phyloP scores from a whole-genome alignment of 2,888 invertebrate genomes.

The Helleia helle region DNA sequence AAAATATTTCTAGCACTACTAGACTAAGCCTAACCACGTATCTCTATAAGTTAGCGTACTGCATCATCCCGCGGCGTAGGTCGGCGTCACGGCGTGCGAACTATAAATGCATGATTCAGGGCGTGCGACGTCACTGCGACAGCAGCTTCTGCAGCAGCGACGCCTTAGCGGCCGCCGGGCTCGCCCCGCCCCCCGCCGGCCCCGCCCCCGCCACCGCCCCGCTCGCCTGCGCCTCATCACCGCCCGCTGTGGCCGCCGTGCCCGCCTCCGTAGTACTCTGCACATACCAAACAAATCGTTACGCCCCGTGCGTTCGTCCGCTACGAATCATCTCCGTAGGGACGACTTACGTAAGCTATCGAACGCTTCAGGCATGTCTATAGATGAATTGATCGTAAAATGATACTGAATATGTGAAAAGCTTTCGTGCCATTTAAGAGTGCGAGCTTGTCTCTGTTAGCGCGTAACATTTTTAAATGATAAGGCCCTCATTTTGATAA shows the following conservation, averaged over 20 bases:
- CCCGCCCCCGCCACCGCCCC: constrained; percentile 20
- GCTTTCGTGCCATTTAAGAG: constrained; percentile 1
- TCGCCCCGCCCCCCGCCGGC: constrained; percentile 24
- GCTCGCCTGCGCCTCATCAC: constrained; percentile 21
- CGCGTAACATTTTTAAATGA: not conserved
- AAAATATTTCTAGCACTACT: constrained; percentile 65
- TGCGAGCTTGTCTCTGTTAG: constrained; percentile 1
- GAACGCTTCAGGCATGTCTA: constrained; percentile 1
- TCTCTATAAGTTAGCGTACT: constrained; percentile 57
- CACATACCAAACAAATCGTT: constrained; percentile 18
- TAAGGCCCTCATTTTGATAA: too few species aligned
- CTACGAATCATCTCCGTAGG: not conserved
- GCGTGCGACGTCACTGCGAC: constrained; percentile 77
- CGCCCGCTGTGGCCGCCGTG: constrained; percentile 43
- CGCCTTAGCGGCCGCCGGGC: constrained; percentile 70
- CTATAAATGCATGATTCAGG: constrained; percentile 51
- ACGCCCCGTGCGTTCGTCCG: not conserved
- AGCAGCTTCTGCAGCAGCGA: constrained; percentile 89
- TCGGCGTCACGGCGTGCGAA: constrained; percentile 29
- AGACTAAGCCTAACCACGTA: constrained; percentile 31
- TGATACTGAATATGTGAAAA: constrained; percentile 3
- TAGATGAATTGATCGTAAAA: constrained; percentile 1
- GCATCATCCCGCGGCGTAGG: constrained; percentile 41
- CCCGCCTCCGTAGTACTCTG: constrained; percentile 71
- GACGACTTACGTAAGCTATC: not conserved